Base-by-base conservation (phyloP, 2,797 vertebrate genomes). In the Parauchenoglanis ngamensis region DNA sequence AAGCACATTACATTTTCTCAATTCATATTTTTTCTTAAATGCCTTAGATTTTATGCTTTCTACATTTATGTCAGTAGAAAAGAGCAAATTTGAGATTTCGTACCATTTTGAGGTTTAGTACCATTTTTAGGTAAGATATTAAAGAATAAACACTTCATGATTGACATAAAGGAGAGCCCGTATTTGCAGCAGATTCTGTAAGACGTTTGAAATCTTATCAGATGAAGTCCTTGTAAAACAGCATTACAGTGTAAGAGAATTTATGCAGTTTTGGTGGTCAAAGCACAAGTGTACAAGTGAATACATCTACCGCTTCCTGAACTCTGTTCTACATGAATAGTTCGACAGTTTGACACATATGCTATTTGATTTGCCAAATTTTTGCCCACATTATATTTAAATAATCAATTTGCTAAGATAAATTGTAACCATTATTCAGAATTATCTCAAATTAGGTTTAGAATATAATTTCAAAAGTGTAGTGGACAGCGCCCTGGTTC, bases 401-500 rank as follows among this genome's bases (percentile, higher is more conserved):
- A 49, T 15, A n/a, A 61, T 61, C 11, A 44, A 40, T 40, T 44
- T 40, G 2, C 21, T 2, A 13, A 40, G 17, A 61, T 44, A 57
- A 12, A 59, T 2, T 23, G 4, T 25, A 79, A 2, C 4, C 49
- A 11, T 17, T 67, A 19, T 65, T 82, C 52, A 82, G 35, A 82
- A 82, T 52, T 84, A 2, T 57, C 6, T 56, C 21, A 13, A 63
- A 63, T 85, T 81, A 44, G 56, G 11, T n/a, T 21, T 73, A 46
- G 44, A 80, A 49, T 61, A 31, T 73, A 52, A 75, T 23, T 17
- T 85, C 10, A 65, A 76, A 75, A 68, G 17, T 65, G 31, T 73
- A 76, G 87, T 88, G 87, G 84, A 88, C 87, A 88, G 87, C 87
- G 49, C 87, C 87, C 28, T 88, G 87, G 87, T 88, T 88, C 87